A percentile compares a stretch with the other conserved stretches of the same genome.
Conservation (phyloP, 1,140 invertebrate species). For the Macrosteles quadrilineatus region DNA sequence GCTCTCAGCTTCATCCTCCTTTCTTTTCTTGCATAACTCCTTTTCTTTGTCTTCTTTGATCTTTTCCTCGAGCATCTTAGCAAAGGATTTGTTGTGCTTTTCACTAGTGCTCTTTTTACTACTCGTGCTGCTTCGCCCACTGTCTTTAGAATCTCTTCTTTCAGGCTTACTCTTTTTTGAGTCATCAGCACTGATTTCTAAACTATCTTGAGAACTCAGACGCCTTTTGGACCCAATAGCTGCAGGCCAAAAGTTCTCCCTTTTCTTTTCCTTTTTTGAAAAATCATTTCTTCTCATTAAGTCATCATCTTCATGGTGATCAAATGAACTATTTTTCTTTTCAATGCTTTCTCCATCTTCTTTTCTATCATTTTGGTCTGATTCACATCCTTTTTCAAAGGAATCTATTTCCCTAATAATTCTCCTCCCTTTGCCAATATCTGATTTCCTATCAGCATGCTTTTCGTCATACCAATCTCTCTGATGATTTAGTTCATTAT, state of each 20-base stretch:
- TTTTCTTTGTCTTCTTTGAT: slow-evolving; percentile 57
- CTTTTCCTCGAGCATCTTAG: slow-evolving; percentile 57
- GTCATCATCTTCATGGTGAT: slow-evolving; percentile 39
- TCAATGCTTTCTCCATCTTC: slow-evolving; percentile 37
- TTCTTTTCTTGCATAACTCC: slow-evolving; percentile 37
- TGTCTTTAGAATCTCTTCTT: slow-evolving; percentile 73
- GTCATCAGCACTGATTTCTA: slow-evolving; percentile 65
- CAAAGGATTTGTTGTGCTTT: slow-evolving; percentile 53
- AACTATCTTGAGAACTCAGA: slow-evolving; percentile 73
- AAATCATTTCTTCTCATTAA: slow-evolving; percentile 45
- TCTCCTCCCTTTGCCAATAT: neutral
- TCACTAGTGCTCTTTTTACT: slow-evolving; percentile 42
- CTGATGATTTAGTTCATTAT: slow-evolving; percentile 16
- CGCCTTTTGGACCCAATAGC: slow-evolving; percentile 67
- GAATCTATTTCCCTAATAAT: neutral
- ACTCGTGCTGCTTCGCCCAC: slow-evolving; percentile 43
- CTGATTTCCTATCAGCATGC: neutral
- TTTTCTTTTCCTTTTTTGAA: slow-evolving; percentile 49
- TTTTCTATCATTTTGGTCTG: slow-evolving; percentile 28
- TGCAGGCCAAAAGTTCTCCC: slow-evolving; percentile 55
- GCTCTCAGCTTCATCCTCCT: slow-evolving; percentile 37
- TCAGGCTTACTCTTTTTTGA: slow-evolving; percentile 68
- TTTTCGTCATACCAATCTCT: slow-evolving; percentile 11
- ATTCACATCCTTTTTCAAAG: slow-evolving; percentile 5
- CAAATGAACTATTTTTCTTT: slow-evolving; percentile 26